Percentiles rank a stretch among this genome's conserved stretches.
Evolutionary conservation across 2,888 invertebrate genomes (phyloP).

Genomic region (Cordylochernes scorpioides): DNA sequence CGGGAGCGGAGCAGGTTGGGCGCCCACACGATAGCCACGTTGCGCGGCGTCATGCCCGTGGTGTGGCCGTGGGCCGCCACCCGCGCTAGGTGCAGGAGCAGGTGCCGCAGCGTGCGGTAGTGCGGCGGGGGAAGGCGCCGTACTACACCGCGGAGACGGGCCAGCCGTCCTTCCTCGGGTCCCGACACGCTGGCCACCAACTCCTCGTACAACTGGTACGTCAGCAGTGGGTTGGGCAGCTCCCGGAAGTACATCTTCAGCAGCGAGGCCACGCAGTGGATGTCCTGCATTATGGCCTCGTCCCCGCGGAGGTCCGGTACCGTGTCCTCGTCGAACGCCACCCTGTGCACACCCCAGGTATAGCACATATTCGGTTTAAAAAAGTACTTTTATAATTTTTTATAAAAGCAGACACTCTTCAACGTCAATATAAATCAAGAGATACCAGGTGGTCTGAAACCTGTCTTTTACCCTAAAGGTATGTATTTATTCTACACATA

Average conservation of each 20-base stretch:
- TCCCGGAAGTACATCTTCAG: conserved; percentile 95
- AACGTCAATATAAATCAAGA: too few relatives aligned
- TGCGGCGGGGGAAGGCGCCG: conserved; percentile 89
- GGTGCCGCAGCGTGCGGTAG: conserved; percentile 72
- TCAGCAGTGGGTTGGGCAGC: conserved; percentile 86
- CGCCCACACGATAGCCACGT: conserved; percentile 84
- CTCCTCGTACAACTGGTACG: conserved; percentile 81
- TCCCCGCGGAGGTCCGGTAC: conserved; percentile 53
- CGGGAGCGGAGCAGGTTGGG: conserved; percentile 78
- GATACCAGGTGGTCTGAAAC: too few relatives aligned
- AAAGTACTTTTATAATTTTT: too few relatives aligned
- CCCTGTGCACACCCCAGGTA: too few relatives aligned
- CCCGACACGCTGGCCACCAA: conserved; percentile 55
- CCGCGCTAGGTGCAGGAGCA: conserved; percentile 67
- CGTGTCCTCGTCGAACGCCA: conserved; percentile 65
- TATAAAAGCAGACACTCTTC: neutral
- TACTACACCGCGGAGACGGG: conserved; percentile 63
- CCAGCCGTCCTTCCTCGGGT: conserved; percentile 31
- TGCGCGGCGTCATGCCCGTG: conserved; percentile 92
- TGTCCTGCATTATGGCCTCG: conserved; percentile 52
- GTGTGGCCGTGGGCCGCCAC: conserved; percentile 57
- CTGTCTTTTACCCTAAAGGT: too few relatives aligned
- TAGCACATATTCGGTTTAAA: too few relatives aligned
- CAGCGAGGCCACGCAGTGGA: conserved; percentile 81
- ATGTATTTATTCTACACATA: too few relatives aligned